Percentiles rank a stretch among this genome's conserved stretches.
Conservation (phyloP, 2,113 vertebrate species). For the Ailurus styani region DNA sequence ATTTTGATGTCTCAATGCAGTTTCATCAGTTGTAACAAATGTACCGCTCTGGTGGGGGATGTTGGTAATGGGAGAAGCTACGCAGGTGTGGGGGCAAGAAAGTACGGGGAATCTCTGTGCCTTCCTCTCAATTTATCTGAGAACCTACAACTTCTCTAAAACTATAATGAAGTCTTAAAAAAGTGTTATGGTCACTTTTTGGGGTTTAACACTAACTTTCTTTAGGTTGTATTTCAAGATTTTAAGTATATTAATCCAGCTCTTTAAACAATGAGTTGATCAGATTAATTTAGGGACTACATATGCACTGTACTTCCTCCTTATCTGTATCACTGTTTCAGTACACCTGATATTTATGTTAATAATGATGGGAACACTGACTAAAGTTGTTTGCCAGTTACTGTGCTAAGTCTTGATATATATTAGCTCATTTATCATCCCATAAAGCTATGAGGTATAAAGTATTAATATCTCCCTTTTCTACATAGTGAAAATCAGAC, state of each 20-base stretch:
- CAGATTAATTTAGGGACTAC: background rate
- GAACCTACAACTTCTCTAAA: background rate
- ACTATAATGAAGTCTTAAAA: background rate
- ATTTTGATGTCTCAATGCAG: too few species aligned
- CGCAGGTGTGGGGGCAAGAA: background rate
- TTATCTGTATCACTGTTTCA: background rate
- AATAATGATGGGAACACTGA: background rate
- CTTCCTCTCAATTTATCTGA: background rate
- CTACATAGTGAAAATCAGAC: constrained; percentile 13
- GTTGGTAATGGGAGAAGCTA: background rate
- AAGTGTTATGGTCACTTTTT: background rate
- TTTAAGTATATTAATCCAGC: background rate
- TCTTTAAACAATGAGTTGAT: background rate
- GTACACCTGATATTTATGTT: background rate
- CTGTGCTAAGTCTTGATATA: background rate
- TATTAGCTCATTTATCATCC: background rate
- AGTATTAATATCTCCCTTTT: background rate
- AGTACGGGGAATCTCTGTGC: background rate
- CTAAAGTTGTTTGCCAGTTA: background rate
- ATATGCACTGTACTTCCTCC: background rate
- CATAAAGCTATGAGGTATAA: background rate
- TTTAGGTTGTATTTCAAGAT: background rate
- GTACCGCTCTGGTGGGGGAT: background rate
- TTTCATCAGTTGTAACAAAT: background rate
- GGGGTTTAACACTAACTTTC: background rate